phyloP scores from a whole-genome alignment of 2,888 invertebrate genomes.

The Acholoe squamosa region DNA sequence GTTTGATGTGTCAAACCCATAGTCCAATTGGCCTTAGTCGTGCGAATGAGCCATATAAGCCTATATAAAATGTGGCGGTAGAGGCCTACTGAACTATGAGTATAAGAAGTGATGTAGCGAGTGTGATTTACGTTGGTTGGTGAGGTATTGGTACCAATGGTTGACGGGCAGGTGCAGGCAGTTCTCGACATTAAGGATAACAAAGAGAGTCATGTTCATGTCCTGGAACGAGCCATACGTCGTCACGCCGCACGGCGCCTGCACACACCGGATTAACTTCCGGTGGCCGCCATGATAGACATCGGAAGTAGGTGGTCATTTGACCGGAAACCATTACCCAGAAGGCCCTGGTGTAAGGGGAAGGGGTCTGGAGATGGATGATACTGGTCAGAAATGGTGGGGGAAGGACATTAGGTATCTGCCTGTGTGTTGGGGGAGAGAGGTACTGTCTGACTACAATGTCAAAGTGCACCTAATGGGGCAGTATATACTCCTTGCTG shows the following conservation, averaged over 20 bases:
- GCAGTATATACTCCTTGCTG: no score
- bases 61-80: no score
- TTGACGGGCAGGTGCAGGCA: not conserved
- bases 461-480: no score
- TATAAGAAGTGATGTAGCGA: no score
- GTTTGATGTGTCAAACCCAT: no score
- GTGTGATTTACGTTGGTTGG: no score
- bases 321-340: conserved; percentile 44
- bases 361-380: not conserved
- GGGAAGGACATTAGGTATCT: not conserved
- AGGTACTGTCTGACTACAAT: no score
- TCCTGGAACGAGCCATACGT: conserved; percentile 14
- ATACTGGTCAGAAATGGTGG: not conserved
- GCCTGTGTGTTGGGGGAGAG: no score
- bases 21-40: no score
- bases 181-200: not conserved
- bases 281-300: not conserved
- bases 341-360: not conserved
- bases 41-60: no score
- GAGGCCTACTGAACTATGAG: no score
- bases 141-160: no score
- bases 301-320: conserved; percentile 38
- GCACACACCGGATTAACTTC: not conserved
- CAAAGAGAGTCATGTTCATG: conserved; percentile 31
- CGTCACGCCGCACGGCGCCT: not conserved